A percentile compares a stretch with the other conserved stretches of the same genome.
phyloP scores from a whole-genome alignment of 2,888 invertebrate genomes.

The Zygothrica quintamaculata region DNA sequence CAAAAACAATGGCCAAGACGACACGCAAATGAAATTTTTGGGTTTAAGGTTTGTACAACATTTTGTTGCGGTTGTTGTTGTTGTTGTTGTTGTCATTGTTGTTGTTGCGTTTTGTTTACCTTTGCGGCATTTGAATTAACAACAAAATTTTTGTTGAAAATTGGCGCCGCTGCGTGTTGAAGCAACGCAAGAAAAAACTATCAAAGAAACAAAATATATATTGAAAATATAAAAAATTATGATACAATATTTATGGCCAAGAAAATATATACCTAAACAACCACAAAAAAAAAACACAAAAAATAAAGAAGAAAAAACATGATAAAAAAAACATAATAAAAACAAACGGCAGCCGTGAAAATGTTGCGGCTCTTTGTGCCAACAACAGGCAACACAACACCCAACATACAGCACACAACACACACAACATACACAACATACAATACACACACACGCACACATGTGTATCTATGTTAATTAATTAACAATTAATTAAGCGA shows the following conservation, averaged over 20 bases:
- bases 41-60: conserved; percentile 12
- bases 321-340: conserved; percentile 28
- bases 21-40: conserved; percentile 61
- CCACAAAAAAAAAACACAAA: conserved; percentile 12
- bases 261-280: no score
- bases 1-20: conserved; percentile 45
- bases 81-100: conserved; percentile 14
- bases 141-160: conserved; percentile 27
- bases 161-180: conserved; percentile 64
- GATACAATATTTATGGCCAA: conserved; percentile 55
- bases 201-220: conserved; percentile 40
- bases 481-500: conserved; percentile 77
- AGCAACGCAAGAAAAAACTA: conserved; percentile 22
- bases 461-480: conserved; percentile 74
- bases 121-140: conserved; percentile 32
- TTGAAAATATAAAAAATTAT: conserved; percentile 65
- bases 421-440: no score
- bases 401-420: no score
- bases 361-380: conserved; percentile 52
- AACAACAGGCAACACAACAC: conserved; percentile 20
- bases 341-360: conserved; percentile 69
- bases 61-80: conserved; percentile 18
- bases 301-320: conserved; percentile 5
- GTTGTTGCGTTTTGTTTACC: conserved; percentile 29
- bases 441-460: conserved; percentile 43